Percentiles rank a stretch among this genome's conserved stretches.
These are phyloP conservation scores for Peromyscus nudipes DNA, from an alignment of 2,797 vertebrate genomes.

Conservation along the genomic window DNA sequence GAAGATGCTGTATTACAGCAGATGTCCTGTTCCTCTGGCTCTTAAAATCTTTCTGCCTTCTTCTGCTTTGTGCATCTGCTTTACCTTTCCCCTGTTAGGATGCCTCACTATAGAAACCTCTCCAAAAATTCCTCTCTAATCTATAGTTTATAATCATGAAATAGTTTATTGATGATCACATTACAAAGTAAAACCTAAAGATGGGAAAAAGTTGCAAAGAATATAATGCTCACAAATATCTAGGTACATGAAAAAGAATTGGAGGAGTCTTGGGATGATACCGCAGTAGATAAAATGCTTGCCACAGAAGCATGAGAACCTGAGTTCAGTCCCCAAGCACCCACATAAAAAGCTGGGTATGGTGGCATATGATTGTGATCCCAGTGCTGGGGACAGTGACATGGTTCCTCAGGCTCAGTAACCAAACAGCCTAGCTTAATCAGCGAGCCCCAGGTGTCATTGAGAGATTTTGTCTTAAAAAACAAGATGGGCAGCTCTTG, in stretches of 20 bases:
- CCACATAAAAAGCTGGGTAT: neutral
- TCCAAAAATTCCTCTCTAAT: neutral
- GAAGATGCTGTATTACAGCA: neutral
- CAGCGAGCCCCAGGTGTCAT: neutral
- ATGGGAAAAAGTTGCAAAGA: neutral
- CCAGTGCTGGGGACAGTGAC: neutral
- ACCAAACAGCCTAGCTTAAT: neutral
- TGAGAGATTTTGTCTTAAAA: neutral
- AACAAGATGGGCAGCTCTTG: no score
- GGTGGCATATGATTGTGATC: neutral
- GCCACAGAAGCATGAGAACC: neutral
- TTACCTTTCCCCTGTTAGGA: neutral
- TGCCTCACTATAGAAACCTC: neutral
- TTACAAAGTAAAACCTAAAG: neutral
- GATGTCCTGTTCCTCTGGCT: neutral
- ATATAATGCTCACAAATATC: neutral
- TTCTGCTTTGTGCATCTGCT: neutral
- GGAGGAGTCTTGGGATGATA: neutral
- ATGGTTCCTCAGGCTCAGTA: neutral
- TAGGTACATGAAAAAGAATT: neutral
- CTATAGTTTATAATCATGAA: neutral
- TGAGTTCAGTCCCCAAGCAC: neutral
- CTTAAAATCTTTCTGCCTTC: neutral
- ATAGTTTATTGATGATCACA: neutral
- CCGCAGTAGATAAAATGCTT: neutral